Evolutionary conservation across 1,140 invertebrate genomes (phyloP).

Genomic region (Bradysia coprophila): DNA sequence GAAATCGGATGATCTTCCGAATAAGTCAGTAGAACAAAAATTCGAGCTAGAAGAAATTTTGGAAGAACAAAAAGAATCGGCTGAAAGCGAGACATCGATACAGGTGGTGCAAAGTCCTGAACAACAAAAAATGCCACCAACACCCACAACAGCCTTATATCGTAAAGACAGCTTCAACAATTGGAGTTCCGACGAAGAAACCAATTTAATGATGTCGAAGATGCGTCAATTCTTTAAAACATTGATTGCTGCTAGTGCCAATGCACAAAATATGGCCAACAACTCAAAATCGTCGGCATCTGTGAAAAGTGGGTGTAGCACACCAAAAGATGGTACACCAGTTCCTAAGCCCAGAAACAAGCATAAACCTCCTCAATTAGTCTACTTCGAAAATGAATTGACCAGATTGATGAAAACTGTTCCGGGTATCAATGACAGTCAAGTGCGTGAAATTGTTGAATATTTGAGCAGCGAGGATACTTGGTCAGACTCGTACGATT

Average conservation of each 20-base stretch:
- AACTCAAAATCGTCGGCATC: constrained; percentile 14
- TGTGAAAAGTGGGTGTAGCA: constrained; percentile 19
- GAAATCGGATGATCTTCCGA: constrained; percentile 34
- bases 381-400: constrained; percentile 75
- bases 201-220: constrained; percentile 87
- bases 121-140: constrained; percentile 19
- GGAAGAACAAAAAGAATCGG: constrained; percentile 25
- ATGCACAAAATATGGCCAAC: constrained; percentile 23
- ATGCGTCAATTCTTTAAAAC: constrained; percentile 83
- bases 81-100: constrained; percentile 23
- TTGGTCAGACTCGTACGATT: constrained; percentile 83
- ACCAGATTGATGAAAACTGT: constrained; percentile 84
- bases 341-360: constrained; percentile 34
- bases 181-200: constrained; percentile 85
- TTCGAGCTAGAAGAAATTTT: constrained; percentile 33
- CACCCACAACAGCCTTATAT: constrained; percentile 27
- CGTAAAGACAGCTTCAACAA: constrained; percentile 83
- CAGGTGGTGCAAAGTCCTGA: constrained; percentile 21
- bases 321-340: constrained; percentile 30
- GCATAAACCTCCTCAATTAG: constrained; percentile 60
- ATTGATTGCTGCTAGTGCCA: constrained; percentile 49
- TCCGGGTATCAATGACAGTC: constrained; percentile 72
- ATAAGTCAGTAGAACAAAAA: constrained; percentile 28
- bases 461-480: constrained; percentile 81
- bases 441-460: constrained; percentile 79